Evolutionary conservation across 2,888 invertebrate species (phyloP), one percentile per base, ranked within the genome.

Genomic region (Rhamnusium bicolor): DNA sequence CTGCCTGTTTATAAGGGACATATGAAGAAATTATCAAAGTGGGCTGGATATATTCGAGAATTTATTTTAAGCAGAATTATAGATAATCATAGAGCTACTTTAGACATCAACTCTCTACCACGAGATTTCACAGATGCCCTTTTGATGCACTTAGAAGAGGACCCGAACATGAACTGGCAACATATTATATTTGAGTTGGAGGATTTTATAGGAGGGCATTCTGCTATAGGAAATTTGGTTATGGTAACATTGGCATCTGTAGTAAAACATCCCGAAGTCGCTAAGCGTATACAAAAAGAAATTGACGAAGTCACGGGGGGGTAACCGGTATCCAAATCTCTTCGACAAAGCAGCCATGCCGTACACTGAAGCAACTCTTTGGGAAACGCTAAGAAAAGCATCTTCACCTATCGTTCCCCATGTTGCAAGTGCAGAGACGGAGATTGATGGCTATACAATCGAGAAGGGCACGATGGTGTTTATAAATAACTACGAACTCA

Each of bases 351-450:
- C 90, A 0, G 87, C 87, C 0, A 90, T 97, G 89, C 94, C 95
- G 0, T 96, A 94, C 85, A 95, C 95, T 0, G 94, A 95, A 87
- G 95, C 95, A 0, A 93, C 94, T 0, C 91, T 96, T 12, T 90
- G 94, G 80, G 97, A 97, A 88, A 93, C 95, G 0, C 87, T 96
- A 0, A 88, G 97, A 62, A 92, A 93, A 67, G 92, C 94, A 0
- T 95, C 96, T 0, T 96, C 96, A 0, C 96, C 97, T 0, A 96
- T 97, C 71, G 96, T 97, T 0, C 97, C 97, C 0, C 96, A 96
- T 84, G 96, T 96, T 0, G 95, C 96, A 0, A 94, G 94, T 0
- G 92, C 93, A 80, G 93, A 94, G 82, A 93, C 94, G 0, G 89
- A 91, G 0, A 92, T 97, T 4, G 91, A 92, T 51, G 95, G 94